These are phyloP conservation scores for Dendrocincla fuliginosa DNA, from an alignment of 2,797 vertebrate species.

Conservation along the genomic window DNA sequence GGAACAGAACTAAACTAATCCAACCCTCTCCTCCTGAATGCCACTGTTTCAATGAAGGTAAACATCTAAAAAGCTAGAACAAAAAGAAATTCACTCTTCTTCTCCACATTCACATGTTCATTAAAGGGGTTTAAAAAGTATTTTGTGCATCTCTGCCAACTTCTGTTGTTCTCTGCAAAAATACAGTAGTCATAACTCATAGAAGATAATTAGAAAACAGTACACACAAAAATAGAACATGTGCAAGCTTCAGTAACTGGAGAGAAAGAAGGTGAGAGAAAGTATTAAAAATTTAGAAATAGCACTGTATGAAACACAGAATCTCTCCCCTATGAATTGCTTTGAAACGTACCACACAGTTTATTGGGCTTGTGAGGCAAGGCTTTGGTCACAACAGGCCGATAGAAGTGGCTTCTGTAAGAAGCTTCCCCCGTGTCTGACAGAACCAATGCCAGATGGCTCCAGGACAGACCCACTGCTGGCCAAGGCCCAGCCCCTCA, in stretches of 20 bases:
- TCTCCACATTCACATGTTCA: not conserved
- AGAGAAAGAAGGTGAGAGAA: not conserved
- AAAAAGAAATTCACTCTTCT: not conserved
- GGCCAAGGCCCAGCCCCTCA: not conserved
- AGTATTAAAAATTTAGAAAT: not conserved
- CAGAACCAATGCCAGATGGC: not conserved
- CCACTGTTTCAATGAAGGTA: not conserved
- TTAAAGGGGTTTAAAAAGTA: not conserved
- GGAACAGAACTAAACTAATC: not conserved
- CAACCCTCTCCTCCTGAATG: not conserved
- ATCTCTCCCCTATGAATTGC: not conserved
- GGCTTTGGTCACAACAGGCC: rapidly evolving
- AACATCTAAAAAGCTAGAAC: not conserved
- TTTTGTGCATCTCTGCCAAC: not conserved
- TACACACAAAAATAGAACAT: not conserved
- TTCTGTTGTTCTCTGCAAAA: not conserved
- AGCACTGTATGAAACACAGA: not conserved
- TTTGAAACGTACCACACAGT: not conserved
- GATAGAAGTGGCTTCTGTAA: not conserved
- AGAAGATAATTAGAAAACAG: not conserved
- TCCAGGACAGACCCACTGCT: not conserved
- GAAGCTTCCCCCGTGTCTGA: not conserved
- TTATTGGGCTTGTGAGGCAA: rapidly evolving
- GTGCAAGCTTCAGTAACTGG: not conserved
- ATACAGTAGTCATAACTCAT: not conserved